Conservation (phyloP, 2,113 vertebrate species). For the Manacus vitellinus region DNA sequence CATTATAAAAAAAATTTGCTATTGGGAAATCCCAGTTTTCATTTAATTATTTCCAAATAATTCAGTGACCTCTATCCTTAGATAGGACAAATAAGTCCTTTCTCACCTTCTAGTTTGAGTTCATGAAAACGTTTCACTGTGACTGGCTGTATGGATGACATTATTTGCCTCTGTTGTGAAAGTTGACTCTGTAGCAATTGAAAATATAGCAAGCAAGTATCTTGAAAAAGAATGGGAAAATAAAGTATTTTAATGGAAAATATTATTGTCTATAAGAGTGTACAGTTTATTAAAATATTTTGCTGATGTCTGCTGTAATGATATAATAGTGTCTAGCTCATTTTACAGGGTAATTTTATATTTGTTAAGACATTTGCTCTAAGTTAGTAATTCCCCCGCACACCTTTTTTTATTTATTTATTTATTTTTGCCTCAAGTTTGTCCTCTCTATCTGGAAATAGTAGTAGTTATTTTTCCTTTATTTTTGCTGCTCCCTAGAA, state of each 20-base stretch:
- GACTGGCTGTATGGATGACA: background rate
- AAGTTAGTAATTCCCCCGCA: background rate
- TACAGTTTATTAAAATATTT: background rate
- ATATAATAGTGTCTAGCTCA: background rate
- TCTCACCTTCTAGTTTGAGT: background rate
- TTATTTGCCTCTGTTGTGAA: background rate
- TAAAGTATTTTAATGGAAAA: background rate
- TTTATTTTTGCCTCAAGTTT: background rate
- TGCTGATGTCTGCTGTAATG: background rate
- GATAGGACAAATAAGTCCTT: background rate
- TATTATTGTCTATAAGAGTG: background rate
- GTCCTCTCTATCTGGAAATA: background rate
- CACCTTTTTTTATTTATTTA: background rate
- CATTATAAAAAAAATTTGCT: background rate
- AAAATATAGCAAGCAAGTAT: background rate
- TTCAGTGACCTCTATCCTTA: background rate
- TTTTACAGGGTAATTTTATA: background rate
- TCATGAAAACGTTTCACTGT: background rate
- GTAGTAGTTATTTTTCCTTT: background rate
- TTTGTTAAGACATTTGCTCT: background rate
- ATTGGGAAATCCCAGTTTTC: background rate
- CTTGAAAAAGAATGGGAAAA: background rate
- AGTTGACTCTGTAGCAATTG: background rate
- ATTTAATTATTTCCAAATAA: background rate
- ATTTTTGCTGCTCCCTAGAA: background rate